Base-by-base conservation (phyloP, 2,113 vertebrate species). In the Camelus dromedarius region DNA sequence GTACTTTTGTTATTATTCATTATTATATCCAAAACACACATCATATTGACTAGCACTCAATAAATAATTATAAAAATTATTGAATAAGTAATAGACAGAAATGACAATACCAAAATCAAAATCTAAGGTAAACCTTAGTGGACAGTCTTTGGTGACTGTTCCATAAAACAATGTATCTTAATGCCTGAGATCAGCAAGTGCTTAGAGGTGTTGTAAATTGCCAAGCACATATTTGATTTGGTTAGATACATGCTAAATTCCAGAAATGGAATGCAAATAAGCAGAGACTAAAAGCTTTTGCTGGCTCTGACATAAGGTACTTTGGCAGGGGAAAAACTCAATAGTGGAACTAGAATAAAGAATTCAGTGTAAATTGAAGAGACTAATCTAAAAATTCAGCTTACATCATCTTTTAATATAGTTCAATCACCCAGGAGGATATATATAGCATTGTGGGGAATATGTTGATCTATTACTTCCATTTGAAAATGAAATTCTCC, bases 221-320 rank as follows among this genome's bases (percentile, higher is more conserved):
- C 89, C 93, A 95, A 91, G 60, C 32, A 32, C n/a, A 42, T 96
- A 92, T 88, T 97, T 91, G 77, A 91, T 96, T 96, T 96, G 70
- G 85, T 88, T 85, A 42, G 42, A 58, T 75, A 72, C 92, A 84
- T 93, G 89, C 81, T 96, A 96, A 91, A 91, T 94, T 97, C 95
- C 94, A 95, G 67, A 96, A 94, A 96, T 97, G 96, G 52, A 94
- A 95, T 97, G 94, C 93, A 97, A 96, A 97, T 97, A 81, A 96
- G 81, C 56, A 56, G 75, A 95, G 50, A 86, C 94, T 97, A 96
- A 96, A 96, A 97, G 91, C 94, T 95, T 95, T 95, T 94, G 30
- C 80, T 96, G 90, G 80, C 96, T 92, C 58, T 56, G 72, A 89
- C 50, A 69, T 91, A 90, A 94, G 73, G 54, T 86, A 90, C 83